These are phyloP conservation scores for Porites lobata DNA, from an alignment of 92 coral and sea anemone species.

Conservation along the genomic window DNA sequence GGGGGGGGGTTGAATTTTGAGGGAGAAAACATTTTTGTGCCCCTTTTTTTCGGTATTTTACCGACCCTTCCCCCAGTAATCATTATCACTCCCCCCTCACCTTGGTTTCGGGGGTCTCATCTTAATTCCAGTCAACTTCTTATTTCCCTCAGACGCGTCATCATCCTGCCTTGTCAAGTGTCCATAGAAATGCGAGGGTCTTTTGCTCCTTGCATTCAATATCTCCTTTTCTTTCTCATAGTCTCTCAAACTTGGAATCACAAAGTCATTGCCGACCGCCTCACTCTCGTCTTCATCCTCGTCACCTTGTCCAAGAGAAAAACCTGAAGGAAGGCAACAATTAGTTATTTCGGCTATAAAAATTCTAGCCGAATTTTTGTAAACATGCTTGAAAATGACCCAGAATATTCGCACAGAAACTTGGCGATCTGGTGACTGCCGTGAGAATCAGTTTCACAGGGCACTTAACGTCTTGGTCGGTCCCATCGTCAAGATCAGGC, in stretches of 20 bases:
- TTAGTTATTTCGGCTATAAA: not conserved
- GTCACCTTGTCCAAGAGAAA: conserved; percentile 18
- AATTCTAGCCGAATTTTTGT: too few relatives aligned
- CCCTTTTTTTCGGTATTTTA: too few relatives aligned
- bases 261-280: conserved; percentile 17
- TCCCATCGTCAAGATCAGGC: too few relatives aligned
- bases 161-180: conserved; percentile 55
- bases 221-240: conserved; percentile 59
- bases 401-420: too few relatives aligned
- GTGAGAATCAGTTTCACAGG: too few relatives aligned
- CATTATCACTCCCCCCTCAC: conserved; percentile 18
- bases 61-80: too few relatives aligned
- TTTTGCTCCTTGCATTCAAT: conserved; percentile 31
- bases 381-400: too few relatives aligned
- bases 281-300: conserved; percentile 50
- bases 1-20: too few relatives aligned
- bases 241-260: conserved; percentile 57
- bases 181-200: conserved; percentile 91
- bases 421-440: too few relatives aligned
- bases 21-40: too few relatives aligned
- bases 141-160: conserved; percentile 41
- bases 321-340: not conserved
- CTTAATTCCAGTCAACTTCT: conserved; percentile 35
- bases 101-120: conserved; percentile 90
- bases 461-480: too few relatives aligned